Evolutionary conservation across 2,888 invertebrate genomes (phyloP).

Genomic region (Tineola bisselliella): DNA sequence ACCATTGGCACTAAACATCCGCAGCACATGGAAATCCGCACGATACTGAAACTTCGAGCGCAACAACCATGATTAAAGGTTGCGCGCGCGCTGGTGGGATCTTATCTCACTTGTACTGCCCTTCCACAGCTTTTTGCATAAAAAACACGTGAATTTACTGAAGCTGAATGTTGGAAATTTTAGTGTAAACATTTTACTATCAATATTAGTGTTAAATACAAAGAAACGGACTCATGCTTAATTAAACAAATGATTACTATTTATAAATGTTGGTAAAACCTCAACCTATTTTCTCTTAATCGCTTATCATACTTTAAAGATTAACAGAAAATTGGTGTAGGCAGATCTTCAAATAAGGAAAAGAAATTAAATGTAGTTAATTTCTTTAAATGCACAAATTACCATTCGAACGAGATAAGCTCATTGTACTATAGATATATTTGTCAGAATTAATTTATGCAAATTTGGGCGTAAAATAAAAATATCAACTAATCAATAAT

Average conservation of each 20-base stretch:
- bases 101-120: neutral
- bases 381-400: too few species aligned
- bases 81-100: constrained; percentile 9
- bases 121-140: constrained; percentile 4
- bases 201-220: neutral
- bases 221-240: neutral
- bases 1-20: constrained; percentile 5
- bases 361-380: too few species aligned
- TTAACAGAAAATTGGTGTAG: neutral
- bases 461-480: neutral
- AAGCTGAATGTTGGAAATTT: neutral
- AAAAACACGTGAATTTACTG: constrained; percentile 9
- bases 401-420: too few species aligned
- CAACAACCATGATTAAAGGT: neutral
- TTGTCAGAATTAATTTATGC: neutral
- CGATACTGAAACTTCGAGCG: constrained; percentile 10
- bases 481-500: neutral
- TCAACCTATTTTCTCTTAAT: neutral
- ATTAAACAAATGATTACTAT: neutral
- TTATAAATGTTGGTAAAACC: neutral
- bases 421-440: too few species aligned
- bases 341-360: too few species aligned
- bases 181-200: neutral
- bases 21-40: neutral
- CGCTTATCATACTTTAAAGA: neutral